Base-by-base conservation (phyloP, 2,888 invertebrate genomes). In the Hyppa rectilinea region DNA sequence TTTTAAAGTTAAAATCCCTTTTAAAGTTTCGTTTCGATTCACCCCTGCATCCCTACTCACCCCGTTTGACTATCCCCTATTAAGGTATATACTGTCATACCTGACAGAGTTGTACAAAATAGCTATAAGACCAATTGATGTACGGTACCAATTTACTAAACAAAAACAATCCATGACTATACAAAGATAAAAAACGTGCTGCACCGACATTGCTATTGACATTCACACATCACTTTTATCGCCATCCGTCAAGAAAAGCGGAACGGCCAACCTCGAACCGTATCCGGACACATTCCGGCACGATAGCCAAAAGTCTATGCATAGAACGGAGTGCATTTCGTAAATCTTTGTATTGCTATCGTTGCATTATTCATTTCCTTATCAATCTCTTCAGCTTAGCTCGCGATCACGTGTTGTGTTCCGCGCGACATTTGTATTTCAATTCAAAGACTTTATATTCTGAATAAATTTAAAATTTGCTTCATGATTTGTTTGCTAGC, bases 261-360 rank as follows among this genome's bases (percentile, higher is more conserved):
- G 80, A 75, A 80, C 64, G 59, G 75, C 34, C 49, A 71, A 83
- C 80, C 80, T 75, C 64, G 70, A 53, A 71, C 60, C 59, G 52
- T 72, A 50, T 78, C 82, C 82, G 78, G 72, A 12, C 17, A 56
- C 67, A 72, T 68, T 59, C 72, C 78, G 58, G 45, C 29, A 56
- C 72, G 78, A 82, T 80, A 80, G 79, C 82, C 80, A 69, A 78
- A 82, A 78, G 10, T 62, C 23, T 34, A 38, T 59, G 55, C 56
- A 58, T 67, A 52, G 47, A 36, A 62, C 58, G 38, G 17, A 68
- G 47, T 78, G 78, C 72, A 82, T 65, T 79, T 71, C 63, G 53
- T 71, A 77, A 75, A 77, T 81, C 65, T 50, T 40, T 64, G 36
- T 45, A 58, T 17, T 12, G 12, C 26, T 45, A 52, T 45, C 34